These are phyloP conservation scores for Cettia cetti DNA, from an alignment of 2,113 vertebrate genomes.

Conservation along the genomic window DNA sequence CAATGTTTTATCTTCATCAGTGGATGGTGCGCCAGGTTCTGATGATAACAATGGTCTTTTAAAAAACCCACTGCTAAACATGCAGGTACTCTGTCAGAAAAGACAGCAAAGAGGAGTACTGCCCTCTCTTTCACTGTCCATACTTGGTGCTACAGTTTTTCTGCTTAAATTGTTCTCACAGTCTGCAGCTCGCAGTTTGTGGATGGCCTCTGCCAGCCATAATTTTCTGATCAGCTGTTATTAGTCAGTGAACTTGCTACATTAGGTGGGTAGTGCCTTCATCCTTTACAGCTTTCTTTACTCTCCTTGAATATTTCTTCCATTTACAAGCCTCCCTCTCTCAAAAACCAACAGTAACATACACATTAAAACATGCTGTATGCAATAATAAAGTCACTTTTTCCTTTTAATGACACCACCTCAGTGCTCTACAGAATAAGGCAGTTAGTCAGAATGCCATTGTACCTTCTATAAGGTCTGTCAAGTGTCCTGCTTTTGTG, in stretches of 20 bases:
- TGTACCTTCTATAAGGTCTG: neutral
- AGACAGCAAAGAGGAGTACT: neutral
- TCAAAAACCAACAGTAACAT: neutral
- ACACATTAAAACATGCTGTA: rapidly evolving
- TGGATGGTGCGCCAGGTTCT: neutral
- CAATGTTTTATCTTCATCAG: neutral
- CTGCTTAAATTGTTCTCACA: neutral
- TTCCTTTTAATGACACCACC: neutral
- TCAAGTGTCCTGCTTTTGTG: neutral
- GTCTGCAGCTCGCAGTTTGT: neutral
- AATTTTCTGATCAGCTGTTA: neutral
- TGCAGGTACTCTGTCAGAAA: neutral
- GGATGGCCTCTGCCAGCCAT: neutral
- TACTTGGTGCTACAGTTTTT: neutral
- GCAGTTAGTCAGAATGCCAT: neutral
- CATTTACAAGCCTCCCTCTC: neutral
- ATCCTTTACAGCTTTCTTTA: neutral
- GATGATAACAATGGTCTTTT: neutral
- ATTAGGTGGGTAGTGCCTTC: neutral
- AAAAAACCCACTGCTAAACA: neutral
- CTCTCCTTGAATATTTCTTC: neutral
- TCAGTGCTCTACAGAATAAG: neutral
- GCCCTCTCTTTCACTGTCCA: neutral
- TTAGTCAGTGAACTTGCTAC: neutral
- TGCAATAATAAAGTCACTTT: neutral